These are phyloP conservation scores for Sinocyclocheilus anshuiensis DNA, from an alignment of 2,113 vertebrate species.

Conservation along the genomic window DNA sequence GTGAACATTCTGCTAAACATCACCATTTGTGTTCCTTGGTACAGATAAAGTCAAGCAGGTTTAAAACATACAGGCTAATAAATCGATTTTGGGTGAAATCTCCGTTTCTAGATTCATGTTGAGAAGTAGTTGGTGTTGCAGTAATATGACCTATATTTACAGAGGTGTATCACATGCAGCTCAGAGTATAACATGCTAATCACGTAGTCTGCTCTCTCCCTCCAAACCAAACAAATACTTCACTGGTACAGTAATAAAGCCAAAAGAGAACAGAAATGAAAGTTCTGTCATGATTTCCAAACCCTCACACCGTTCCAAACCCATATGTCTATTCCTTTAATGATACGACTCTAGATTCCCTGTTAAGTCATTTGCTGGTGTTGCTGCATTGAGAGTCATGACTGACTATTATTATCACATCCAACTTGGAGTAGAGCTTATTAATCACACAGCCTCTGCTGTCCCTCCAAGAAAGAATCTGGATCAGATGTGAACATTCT, in stretches of 20 bases:
- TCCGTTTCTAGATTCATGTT: background rate
- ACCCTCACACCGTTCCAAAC: background rate
- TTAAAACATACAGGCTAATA: background rate
- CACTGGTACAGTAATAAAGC: slow-evolving; percentile 4
- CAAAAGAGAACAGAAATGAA: background rate
- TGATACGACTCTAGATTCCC: slow-evolving; percentile 31
- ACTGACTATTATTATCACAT: slow-evolving; percentile 6
- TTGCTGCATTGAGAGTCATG: background rate
- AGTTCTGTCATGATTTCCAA: background rate
- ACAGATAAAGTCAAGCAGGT: too few relatives aligned
- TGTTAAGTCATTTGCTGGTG: background rate
- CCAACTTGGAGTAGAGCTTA: background rate
- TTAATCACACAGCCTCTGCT: slow-evolving; percentile 52
- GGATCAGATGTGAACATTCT: slow-evolving; percentile 8
- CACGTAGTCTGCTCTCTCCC: slow-evolving; percentile 54
- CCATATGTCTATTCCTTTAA: background rate
- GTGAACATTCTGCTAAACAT: too few relatives aligned
- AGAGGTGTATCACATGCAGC: background rate
- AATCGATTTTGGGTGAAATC: background rate
- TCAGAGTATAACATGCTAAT: slow-evolving; percentile 3
- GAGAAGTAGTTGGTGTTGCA: background rate
- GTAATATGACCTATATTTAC: background rate
- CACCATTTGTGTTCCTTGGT: too few relatives aligned
- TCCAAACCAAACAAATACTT: slow-evolving; percentile 55
- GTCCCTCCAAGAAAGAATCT: slow-evolving; percentile 49